These are phyloP conservation scores for Melanargia galathea DNA, from an alignment of 2,888 invertebrate genomes.

Conservation along the genomic window DNA sequence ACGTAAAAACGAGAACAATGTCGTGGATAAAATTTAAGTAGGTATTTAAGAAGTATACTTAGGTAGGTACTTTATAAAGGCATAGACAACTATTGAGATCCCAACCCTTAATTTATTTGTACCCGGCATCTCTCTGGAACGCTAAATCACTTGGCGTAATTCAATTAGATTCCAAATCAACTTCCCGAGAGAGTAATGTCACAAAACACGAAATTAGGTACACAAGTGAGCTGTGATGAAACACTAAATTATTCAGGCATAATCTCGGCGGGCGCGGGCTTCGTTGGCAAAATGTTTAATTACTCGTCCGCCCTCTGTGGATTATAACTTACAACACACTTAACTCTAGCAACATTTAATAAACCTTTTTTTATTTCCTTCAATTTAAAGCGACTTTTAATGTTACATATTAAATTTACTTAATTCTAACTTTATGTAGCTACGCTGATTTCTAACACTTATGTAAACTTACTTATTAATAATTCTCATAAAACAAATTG, in stretches of 20 bases:
- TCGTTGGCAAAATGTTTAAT: slow-evolving; percentile 21
- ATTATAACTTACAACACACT: neutral
- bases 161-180: slow-evolving; percentile 21
- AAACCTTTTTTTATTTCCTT: neutral
- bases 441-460: too few relatives aligned
- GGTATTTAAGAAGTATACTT: too few relatives aligned
- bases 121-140: neutral
- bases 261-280: slow-evolving; percentile 22
- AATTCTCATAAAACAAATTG: too few relatives aligned
- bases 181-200: slow-evolving; percentile 11
- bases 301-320: slow-evolving; percentile 6
- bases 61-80: neutral
- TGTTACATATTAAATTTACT: neutral
- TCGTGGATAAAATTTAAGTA: too few relatives aligned
- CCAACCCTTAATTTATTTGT: neutral
- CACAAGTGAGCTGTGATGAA: slow-evolving; percentile 29
- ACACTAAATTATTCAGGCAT: slow-evolving; percentile 34
- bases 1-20: too few relatives aligned
- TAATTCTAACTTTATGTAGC: too few relatives aligned
- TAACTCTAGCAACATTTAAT: neutral
- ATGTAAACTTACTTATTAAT: too few relatives aligned
- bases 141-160: slow-evolving; percentile 16
- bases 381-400: neutral
- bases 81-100: neutral
- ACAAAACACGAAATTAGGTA: slow-evolving; percentile 23